Percentiles rank a stretch among this genome's conserved stretches.
These are phyloP conservation scores for Telmatherina bonti DNA, from an alignment of 2,797 vertebrate genomes.

Conservation along the genomic window DNA sequence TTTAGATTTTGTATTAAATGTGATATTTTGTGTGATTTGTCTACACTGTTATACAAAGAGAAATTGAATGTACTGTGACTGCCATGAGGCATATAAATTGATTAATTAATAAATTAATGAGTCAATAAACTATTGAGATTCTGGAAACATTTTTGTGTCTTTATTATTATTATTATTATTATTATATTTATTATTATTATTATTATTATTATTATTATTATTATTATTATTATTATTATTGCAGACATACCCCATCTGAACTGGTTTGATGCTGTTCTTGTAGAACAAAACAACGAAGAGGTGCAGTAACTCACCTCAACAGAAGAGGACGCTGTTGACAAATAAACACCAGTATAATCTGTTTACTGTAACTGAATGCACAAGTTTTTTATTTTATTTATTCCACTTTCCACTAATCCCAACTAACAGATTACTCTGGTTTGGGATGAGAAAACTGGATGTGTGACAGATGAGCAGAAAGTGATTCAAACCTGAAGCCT, in stretches of 20 bases:
- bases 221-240: no score
- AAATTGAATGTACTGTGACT: conserved; percentile 85
- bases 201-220: no score
- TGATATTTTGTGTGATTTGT: conserved; percentile 84
- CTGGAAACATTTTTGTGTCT: conserved; percentile 10
- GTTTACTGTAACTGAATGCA: background rate
- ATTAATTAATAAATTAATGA: conserved; percentile 66
- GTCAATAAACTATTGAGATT: conserved; percentile 68
- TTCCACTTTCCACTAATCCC: no score
- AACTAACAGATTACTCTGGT: no score
- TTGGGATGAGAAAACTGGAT: no score
- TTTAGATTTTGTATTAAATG: conserved; percentile 85
- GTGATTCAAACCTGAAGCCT: no score
- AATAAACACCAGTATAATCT: background rate
- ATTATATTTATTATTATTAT: background rate
- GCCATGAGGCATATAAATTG: conserved; percentile 67
- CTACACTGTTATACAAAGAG: conserved; percentile 72
- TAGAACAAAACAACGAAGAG: background rate
- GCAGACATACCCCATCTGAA: no score
- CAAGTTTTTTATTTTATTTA: no score
- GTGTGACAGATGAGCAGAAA: no score
- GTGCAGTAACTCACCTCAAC: conserved; percentile 19
- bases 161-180: fast-evolving
- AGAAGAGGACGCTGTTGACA: conserved; percentile 39
- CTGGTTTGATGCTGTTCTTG: background rate